phyloP scores from a whole-genome alignment of 1,140 invertebrate genomes.

The Leptinotarsa lineolata region DNA sequence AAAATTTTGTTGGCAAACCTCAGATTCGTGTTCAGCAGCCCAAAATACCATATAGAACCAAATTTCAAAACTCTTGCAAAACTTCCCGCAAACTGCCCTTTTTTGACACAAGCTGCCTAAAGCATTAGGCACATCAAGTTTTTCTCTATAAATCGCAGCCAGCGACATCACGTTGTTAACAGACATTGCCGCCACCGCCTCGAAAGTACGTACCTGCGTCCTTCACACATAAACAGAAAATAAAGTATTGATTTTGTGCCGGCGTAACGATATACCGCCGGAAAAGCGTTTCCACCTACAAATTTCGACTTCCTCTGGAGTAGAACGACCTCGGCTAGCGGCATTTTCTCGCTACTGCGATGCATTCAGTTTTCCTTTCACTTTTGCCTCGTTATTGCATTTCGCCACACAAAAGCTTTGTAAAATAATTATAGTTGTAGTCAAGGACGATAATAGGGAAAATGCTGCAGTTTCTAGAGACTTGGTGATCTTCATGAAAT shows the following conservation, averaged over 20 bases:
- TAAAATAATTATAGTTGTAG: too few relatives aligned
- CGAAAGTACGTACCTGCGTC: neutral
- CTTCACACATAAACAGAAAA: conserved; percentile 2
- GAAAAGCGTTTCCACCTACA: neutral
- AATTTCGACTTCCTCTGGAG: neutral
- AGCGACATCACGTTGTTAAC: neutral
- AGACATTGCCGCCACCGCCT: neutral
- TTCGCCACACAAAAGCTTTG: too few relatives aligned
- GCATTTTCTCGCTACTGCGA: neutral
- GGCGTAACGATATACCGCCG: neutral
- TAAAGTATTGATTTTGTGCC: conserved; percentile 7
- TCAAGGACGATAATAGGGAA: too few relatives aligned
- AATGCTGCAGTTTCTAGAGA: too few relatives aligned
- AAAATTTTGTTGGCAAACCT: too few relatives aligned
- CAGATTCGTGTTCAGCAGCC: too few relatives aligned
- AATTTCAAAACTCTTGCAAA: too few relatives aligned
- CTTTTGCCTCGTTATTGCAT: neutral
- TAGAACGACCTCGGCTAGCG: neutral
- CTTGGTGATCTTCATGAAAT: too few relatives aligned
- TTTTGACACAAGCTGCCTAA: too few relatives aligned
- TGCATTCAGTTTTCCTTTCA: neutral
- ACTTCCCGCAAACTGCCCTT: too few relatives aligned
- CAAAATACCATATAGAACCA: too few relatives aligned
- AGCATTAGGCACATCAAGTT: too few relatives aligned
- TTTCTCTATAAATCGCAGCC: neutral